phyloP scores from a whole-genome alignment of 2,797 vertebrate species.

The Liparis tanakae region DNA sequence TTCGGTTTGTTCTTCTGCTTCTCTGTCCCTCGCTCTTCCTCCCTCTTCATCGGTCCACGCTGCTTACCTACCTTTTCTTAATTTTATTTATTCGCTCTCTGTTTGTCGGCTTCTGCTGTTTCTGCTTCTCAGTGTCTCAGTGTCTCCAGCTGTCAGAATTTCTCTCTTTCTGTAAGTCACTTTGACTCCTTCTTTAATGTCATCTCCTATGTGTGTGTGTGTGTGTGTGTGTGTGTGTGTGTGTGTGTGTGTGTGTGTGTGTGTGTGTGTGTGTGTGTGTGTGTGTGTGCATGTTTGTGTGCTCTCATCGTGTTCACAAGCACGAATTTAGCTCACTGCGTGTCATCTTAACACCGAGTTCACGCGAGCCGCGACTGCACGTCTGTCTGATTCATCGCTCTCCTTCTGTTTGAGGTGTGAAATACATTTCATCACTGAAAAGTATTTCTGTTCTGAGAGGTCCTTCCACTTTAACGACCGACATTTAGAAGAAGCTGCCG shows the following conservation, averaged over 20 bases:
- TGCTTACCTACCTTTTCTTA: conserved; percentile 21
- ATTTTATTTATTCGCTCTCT: conserved; percentile 47
- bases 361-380: conserved; percentile 31
- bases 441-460: conserved; percentile 54
- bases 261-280: conserved; percentile 12
- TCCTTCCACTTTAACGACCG: conserved; percentile 39
- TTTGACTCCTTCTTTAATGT: conserved; percentile 53
- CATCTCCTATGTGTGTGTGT: conserved; percentile 25
- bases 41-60: background rate
- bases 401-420: conserved; percentile 55
- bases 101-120: conserved; percentile 62
- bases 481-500: conserved; percentile 54
- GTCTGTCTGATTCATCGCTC: conserved; percentile 49
- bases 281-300: conserved; percentile 5
- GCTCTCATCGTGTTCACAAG: conserved; percentile 37
- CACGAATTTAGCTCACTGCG: conserved; percentile 36
- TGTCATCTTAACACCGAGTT: conserved; percentile 22
- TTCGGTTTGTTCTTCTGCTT: conserved; percentile 19
- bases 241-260: conserved; percentile 12
- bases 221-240: conserved; percentile 12
- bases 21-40: background rate
- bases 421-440: conserved; percentile 62
- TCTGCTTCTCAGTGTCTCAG: conserved; percentile 80
- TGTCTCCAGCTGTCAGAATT: conserved; percentile 83
- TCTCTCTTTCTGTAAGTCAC: conserved; percentile 81